phyloP scores from a whole-genome alignment of 92 coral and sea anemone genomes.

The Pocillopora grandis region DNA sequence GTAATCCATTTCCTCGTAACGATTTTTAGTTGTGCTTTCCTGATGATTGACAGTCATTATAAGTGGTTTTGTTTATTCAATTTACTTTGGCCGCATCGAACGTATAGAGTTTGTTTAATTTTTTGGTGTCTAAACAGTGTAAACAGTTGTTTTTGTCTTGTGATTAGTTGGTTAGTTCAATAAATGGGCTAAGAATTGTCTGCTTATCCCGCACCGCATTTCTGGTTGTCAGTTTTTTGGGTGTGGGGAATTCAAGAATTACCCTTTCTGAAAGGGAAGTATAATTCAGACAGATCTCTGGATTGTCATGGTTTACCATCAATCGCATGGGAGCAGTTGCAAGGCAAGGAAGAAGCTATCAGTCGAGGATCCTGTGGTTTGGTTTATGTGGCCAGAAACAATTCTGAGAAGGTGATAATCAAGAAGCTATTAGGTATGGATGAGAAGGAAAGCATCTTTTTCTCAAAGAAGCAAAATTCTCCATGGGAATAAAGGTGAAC shows the following conservation, averaged over 20 bases:
- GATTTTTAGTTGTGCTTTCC: too few relatives aligned
- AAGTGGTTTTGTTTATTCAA: too few relatives aligned
- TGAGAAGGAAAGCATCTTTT: conserved; percentile 34
- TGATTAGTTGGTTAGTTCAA: conserved; percentile 12
- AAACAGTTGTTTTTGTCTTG: too few relatives aligned
- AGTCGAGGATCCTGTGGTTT: conserved; percentile 32
- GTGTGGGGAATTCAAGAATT: conserved; percentile 5
- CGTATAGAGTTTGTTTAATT: too few relatives aligned
- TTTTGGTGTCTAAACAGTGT: too few relatives aligned
- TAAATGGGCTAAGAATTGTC: conserved; percentile 35
- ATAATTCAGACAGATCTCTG: neutral
- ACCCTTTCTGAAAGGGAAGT: too few relatives aligned
- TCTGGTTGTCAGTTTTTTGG: conserved; percentile 37
- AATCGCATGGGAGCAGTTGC: conserved; percentile 28
- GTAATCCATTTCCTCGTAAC: too few relatives aligned
- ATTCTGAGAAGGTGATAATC: too few relatives aligned
- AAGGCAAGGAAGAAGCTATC: conserved; percentile 44
- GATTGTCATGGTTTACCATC: conserved; percentile 21
- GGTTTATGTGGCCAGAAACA: too few relatives aligned
- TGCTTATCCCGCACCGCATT: conserved; percentile 44
- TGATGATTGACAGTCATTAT: too few relatives aligned
- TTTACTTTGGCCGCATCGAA: too few relatives aligned
- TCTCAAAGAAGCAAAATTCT: conserved; percentile 52
- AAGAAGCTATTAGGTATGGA: conserved; percentile 11
- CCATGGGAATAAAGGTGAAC: conserved; percentile 34